Evolutionary conservation across 1,140 invertebrate genomes (phyloP), one percentile per base, ranked within the genome.

Genomic region (Liolophura sinensis): DNA sequence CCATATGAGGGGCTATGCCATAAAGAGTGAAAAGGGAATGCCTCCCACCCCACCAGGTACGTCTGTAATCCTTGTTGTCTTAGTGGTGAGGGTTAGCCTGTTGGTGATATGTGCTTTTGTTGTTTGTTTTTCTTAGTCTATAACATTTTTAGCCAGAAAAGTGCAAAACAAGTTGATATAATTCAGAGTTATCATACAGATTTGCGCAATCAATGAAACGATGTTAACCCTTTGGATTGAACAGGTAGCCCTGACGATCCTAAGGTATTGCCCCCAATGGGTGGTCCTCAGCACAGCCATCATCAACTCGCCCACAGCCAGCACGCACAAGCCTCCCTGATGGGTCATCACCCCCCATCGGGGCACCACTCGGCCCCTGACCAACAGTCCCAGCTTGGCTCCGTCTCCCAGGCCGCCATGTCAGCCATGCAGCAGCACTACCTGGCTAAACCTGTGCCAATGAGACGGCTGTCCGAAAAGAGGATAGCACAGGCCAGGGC

Each of bases 81-180:
- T 40, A 27, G 25, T 20, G 31, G 25, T 14, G 11, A 12, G 18
- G 27, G 12, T 31, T 5, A 46, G 16, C 50, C 31, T 24, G 18
- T 49, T 18, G 48, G 5, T n/a, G 5, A 18, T 22, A 4, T 27
- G 22, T 27, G 0, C 18, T 49, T 27, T 15, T 18, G 16, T 56
- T 65, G 49, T 4, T 0, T 20, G 49, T 31, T 87, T 85, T 3
- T 85, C 84, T 60, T 62, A 25, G 18, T 6, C 27, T 62, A 24
- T 6, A 24, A 27, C 1, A 58, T 31, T 18, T 27, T 18, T 58
- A 20, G 4, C 20, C 16, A 24, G 20, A 24, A 9, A 24, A 20
- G 1, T 7, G 1, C 16, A 24, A 58, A 22, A 57, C 16, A n/a
- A n/a, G 55, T 14, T 57, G 16, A 11, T 57, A 24, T 24, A n/a